These are phyloP conservation scores for Halcyon senegalensis DNA, from an alignment of 2,113 vertebrate species.

Conservation along the genomic window DNA sequence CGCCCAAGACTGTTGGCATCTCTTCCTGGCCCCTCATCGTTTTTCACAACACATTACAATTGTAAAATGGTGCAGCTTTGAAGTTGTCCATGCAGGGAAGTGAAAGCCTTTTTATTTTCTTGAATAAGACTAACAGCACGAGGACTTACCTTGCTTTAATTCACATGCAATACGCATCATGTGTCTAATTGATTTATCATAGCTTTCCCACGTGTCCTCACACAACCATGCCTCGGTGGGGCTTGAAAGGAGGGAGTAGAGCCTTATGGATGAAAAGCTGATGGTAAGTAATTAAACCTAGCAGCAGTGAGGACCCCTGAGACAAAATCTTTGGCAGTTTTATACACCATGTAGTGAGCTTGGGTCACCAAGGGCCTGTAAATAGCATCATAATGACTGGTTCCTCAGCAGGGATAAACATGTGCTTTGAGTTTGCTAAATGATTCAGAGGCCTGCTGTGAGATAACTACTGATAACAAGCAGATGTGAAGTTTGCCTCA, in stretches of 20 bases:
- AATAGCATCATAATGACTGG: conserved; percentile 75
- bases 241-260: conserved; percentile 12
- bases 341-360: conserved; percentile 36
- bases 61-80: conserved; percentile 9
- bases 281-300: conserved; percentile 49
- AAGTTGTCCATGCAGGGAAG: not conserved
- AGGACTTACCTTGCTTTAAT: conserved; percentile 25
- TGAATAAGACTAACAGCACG: conserved; percentile 9
- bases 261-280: conserved; percentile 28
- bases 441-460: conserved; percentile 73
- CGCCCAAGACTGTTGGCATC: not conserved
- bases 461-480: conserved; percentile 84
- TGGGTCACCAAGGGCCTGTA: conserved; percentile 74
- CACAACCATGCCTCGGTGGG: not conserved
- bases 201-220: conserved; percentile 14
- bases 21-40: not conserved
- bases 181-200: conserved; percentile 61
- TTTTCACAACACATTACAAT: not conserved
- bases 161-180: conserved; percentile 1
- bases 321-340: conserved; percentile 54
- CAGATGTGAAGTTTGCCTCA: conserved; percentile 79
- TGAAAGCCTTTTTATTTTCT: conserved; percentile 18
- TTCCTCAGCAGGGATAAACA: conserved; percentile 78
- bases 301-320: conserved; percentile 33
- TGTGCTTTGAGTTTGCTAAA: conserved; percentile 85